These are phyloP conservation scores for Sisor rabdophorus DNA, from an alignment of 2,113 vertebrate species.

Conservation along the genomic window DNA sequence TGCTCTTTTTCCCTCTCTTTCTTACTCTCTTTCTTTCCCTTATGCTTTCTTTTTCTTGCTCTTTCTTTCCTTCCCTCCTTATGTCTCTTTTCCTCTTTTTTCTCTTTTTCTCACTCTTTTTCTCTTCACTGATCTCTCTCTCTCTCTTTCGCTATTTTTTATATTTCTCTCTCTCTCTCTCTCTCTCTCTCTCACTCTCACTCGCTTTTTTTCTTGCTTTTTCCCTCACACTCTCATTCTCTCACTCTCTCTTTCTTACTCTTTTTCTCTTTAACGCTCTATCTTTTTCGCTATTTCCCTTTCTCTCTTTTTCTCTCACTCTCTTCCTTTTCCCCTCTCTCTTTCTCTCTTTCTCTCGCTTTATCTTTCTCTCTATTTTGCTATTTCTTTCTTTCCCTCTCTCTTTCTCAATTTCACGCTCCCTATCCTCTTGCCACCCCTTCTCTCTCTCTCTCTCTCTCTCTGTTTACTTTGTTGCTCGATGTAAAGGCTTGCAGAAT, in stretches of 20 bases:
- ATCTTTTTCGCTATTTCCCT: too few relatives aligned
- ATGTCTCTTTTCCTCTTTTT: slow-evolving; percentile 16
- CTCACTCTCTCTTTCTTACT: not conserved
- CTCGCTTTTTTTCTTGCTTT: not conserved
- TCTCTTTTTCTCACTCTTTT: too few relatives aligned
- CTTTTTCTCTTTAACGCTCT: not conserved
- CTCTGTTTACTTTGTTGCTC: not conserved
- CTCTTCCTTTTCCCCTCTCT: not conserved
- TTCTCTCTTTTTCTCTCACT: slow-evolving; percentile 2
- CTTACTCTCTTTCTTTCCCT: not conserved
- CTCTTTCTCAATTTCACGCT: too few relatives aligned
- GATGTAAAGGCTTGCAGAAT: slow-evolving; percentile 1
- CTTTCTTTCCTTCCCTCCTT: not conserved
- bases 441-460: not conserved
- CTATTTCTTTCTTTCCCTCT: not conserved
- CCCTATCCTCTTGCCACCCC: too few relatives aligned
- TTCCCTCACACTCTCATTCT: too few relatives aligned
- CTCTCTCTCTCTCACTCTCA: too few relatives aligned
- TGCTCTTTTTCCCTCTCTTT: not conserved
- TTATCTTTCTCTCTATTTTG: not conserved
- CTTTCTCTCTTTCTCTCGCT: not conserved
- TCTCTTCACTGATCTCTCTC: too few relatives aligned
- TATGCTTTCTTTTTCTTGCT: not conserved
- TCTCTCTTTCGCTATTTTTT: too few relatives aligned
- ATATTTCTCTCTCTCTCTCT: too few relatives aligned